Evolutionary conservation across 2,113 vertebrate genomes (phyloP).

Genomic region (Otocyon megalotis): DNA sequence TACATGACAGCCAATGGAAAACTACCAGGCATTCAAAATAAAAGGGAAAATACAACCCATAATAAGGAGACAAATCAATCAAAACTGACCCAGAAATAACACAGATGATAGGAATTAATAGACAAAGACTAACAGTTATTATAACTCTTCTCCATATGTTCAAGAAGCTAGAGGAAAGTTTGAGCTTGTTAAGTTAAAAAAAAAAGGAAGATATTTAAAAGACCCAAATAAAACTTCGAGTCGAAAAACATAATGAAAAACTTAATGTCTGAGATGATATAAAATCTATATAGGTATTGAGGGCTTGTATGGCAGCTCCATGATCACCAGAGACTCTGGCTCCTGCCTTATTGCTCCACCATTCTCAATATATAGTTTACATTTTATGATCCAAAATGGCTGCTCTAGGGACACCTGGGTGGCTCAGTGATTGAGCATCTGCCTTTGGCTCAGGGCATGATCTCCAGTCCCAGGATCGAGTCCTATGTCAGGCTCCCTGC

Average conservation of each 20-base stretch:
- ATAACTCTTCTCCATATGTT: not conserved
- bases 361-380: slow-evolving; percentile 20
- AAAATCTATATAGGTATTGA: not conserved
- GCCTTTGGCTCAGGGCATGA: no score
- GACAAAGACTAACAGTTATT: slow-evolving; percentile 9
- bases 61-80: slow-evolving; percentile 30
- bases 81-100: slow-evolving; percentile 29
- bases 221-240: not conserved
- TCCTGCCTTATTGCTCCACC: not conserved
- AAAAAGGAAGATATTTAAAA: not conserved
- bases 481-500: no score
- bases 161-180: not conserved
- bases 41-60: slow-evolving; percentile 36
- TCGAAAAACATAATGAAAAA: slow-evolving; percentile 31
- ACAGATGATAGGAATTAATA: not conserved
- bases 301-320: not conserved
- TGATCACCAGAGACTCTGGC: not conserved
- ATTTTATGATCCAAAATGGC: slow-evolving; percentile 25
- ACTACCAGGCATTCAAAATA: not conserved
- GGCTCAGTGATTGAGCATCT: no score
- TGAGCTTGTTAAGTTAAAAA: not conserved
- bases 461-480: no score
- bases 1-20: slow-evolving; percentile 38
- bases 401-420: not conserved
- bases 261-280: not conserved